Evolutionary conservation across 1,140 invertebrate genomes (phyloP).

Genomic region (Zaprionus africanus): DNA sequence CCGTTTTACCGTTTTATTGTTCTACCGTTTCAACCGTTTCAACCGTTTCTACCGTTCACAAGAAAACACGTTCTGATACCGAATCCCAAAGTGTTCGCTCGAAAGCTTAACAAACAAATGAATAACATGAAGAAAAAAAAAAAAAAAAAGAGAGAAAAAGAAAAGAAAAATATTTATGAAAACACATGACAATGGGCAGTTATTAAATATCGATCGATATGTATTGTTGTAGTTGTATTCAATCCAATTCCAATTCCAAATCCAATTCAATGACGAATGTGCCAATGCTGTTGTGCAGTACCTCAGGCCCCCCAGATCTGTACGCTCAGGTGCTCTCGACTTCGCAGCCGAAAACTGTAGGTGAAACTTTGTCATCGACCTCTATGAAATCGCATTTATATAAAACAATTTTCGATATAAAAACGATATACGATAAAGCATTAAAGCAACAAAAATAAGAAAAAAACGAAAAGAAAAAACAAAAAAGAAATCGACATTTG

Average conservation of each 20-base stretch:
- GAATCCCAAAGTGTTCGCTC: constrained; percentile 14
- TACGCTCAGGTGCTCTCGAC: constrained; percentile 37
- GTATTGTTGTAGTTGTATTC: constrained; percentile 31
- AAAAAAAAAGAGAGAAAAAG: constrained; percentile 45
- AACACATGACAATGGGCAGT: constrained; percentile 52
- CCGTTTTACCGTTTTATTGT: constrained; percentile 31
- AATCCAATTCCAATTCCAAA: constrained; percentile 25
- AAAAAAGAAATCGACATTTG: constrained; percentile 81
- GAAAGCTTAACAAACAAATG: constrained; percentile 44
- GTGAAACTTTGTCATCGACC: constrained; percentile 18
- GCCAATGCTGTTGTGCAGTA: constrained; percentile 81
- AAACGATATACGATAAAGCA: constrained; percentile 1
- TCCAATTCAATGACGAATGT: constrained; percentile 34
- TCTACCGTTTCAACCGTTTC: constrained; percentile 25
- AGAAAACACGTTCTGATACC: constrained; percentile 21
- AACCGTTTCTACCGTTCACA: constrained; percentile 36
- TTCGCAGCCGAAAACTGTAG: constrained; percentile 13
- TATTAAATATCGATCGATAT: constrained; percentile 15
- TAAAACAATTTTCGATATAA: constrained; percentile 22
- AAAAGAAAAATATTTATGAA: constrained; percentile 49
- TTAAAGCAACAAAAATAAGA: constrained; percentile 38
- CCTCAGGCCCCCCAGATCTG: constrained; percentile 62
- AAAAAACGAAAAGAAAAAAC: constrained; percentile 46
- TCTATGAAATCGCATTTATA: constrained; percentile 29
- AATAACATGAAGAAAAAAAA: constrained; percentile 42